phyloP scores from a whole-genome alignment of 2,113 vertebrate genomes.

The Odontophorus gujanensis region DNA sequence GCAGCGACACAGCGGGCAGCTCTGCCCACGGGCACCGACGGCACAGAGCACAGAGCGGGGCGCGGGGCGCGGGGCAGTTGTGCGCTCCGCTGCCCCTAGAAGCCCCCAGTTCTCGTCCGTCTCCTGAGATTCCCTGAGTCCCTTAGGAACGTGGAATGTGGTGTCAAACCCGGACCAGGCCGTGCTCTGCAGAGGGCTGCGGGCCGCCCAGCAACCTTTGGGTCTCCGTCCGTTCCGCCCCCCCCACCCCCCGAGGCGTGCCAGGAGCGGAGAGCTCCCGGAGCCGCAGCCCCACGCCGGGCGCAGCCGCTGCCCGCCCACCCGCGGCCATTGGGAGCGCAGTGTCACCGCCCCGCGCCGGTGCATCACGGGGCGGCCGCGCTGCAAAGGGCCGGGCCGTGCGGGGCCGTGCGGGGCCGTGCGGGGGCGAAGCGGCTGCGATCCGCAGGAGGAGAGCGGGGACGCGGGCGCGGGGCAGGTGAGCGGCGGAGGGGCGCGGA shows the following conservation, averaged over 20 bases:
- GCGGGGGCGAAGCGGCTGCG: too few species aligned
- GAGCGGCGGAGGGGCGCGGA: too few species aligned
- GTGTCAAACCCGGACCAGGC: neutral
- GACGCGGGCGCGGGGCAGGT: too few species aligned
- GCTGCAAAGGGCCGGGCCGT: too few species aligned
- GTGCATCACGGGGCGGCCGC: too few species aligned
- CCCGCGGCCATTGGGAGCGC: too few species aligned
- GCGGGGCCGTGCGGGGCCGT: too few species aligned
- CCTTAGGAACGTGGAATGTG: neutral
- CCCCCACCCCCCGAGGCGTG: too few species aligned
- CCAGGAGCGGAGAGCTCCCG: neutral
- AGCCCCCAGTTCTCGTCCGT: neutral
- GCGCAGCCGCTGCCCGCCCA: too few species aligned
- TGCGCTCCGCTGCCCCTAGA: neutral
- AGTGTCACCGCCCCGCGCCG: too few species aligned
- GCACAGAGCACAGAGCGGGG: neutral
- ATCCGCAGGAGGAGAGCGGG: too few species aligned
- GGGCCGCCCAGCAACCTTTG: neutral
- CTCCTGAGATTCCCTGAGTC: neutral
- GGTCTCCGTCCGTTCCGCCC: neutral
- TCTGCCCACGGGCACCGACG: neutral
- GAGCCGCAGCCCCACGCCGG: too few species aligned
- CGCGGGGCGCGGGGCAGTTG: rapidly evolving
- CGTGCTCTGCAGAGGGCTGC: rapidly evolving
- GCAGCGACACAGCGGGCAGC: rapidly evolving